Percentiles rank a stretch among this genome's conserved stretches.
phyloP scores from a whole-genome alignment of 1,140 invertebrate species.

The Papilio dardanus region DNA sequence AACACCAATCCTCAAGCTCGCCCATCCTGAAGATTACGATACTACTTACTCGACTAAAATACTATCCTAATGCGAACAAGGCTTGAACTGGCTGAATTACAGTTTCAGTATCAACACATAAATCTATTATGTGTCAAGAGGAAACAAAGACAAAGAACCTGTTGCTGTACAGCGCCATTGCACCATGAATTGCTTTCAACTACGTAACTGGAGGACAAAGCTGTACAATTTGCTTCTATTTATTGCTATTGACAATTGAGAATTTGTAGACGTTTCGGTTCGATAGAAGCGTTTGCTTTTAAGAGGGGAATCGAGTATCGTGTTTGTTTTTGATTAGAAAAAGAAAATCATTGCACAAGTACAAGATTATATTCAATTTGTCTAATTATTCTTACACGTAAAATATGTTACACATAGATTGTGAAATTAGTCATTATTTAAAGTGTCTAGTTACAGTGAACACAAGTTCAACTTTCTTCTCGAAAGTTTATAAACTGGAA shows the following conservation, averaged over 20 bases:
- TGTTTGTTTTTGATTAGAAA: background rate
- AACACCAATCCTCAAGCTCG: too few relatives aligned
- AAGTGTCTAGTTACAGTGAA: too few relatives aligned
- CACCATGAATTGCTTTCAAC: background rate
- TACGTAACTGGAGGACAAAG: slow-evolving; percentile 2
- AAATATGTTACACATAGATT: too few relatives aligned
- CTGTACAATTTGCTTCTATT: background rate
- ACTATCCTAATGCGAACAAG: too few relatives aligned
- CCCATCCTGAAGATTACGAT: too few relatives aligned
- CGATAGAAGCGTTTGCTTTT: background rate
- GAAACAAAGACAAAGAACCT: slow-evolving; percentile 3
- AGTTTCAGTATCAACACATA: background rate
- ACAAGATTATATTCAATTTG: too few relatives aligned
- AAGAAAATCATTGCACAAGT: too few relatives aligned
- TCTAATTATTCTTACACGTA: too few relatives aligned
- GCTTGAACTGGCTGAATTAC: slow-evolving; percentile 1
- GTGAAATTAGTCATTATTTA: too few relatives aligned
- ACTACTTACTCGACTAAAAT: too few relatives aligned
- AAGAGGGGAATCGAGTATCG: background rate
- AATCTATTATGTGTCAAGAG: background rate
- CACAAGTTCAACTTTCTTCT: too few relatives aligned
- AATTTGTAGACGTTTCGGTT: background rate
- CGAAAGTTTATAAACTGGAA: too few relatives aligned
- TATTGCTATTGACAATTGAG: background rate
- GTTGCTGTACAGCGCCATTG: background rate